phyloP scores from a whole-genome alignment of 2,888 invertebrate species.

The Aphidius colemani region DNA sequence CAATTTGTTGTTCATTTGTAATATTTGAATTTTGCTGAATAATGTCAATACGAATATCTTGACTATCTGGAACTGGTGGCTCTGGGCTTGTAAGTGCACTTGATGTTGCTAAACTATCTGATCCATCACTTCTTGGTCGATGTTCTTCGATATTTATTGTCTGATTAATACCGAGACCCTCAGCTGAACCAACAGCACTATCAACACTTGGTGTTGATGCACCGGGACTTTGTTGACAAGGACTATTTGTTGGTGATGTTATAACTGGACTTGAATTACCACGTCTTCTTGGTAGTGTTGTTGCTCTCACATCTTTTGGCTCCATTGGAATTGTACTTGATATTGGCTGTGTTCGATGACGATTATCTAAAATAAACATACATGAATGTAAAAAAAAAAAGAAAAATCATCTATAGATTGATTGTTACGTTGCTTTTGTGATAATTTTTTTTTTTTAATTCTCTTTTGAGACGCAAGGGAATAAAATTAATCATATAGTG shows the following conservation, averaged over 20 bases:
- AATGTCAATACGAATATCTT: constrained; percentile 16
- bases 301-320: constrained; percentile 51
- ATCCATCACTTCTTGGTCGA: constrained; percentile 59
- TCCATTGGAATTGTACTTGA: constrained; percentile 39
- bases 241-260: constrained; percentile 56
- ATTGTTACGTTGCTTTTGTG: neutral
- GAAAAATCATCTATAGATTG: neutral
- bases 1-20: neutral
- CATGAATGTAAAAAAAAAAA: neutral
- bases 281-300: constrained; percentile 58
- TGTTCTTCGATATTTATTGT: constrained; percentile 43
- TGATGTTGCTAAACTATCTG: constrained; percentile 62
- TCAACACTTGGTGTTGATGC: constrained; percentile 66
- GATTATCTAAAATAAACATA: constrained; percentile 36
- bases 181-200: constrained; percentile 68
- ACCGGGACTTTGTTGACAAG: constrained; percentile 49
- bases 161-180: constrained; percentile 58
- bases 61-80: constrained; percentile 50
- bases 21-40: neutral
- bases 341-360: constrained; percentile 45
- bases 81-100: constrained; percentile 64
- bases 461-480: neutral
- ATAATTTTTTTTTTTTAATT: neutral
- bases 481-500: constrained; percentile 5
- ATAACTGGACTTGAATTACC: constrained; percentile 46